phyloP scores from a whole-genome alignment of 2,888 invertebrate genomes.

The Archaeoteleia sp. region DNA sequence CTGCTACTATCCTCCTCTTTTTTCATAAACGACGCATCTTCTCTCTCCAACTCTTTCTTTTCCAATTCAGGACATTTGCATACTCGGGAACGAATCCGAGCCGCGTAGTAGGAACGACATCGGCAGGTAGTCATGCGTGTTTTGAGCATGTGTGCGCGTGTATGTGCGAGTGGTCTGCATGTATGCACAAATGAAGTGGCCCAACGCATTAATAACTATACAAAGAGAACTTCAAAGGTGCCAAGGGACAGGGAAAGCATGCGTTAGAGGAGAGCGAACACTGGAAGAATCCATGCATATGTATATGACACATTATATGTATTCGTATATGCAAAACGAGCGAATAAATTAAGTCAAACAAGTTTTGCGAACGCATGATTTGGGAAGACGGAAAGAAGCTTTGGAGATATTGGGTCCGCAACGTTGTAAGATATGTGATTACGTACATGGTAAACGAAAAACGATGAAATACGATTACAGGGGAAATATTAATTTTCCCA shows the following conservation, averaged over 20 bases:
- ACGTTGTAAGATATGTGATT: no score
- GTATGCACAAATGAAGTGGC: constrained; percentile 66
- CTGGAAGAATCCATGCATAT: background rate
- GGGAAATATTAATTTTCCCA: no score
- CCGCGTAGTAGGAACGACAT: constrained; percentile 53
- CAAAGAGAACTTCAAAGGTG: constrained; percentile 60
- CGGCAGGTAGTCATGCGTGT: constrained; percentile 63
- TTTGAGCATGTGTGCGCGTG: no score
- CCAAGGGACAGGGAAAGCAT: constrained; percentile 1
- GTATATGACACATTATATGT: no score
- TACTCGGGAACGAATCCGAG: constrained; percentile 69
- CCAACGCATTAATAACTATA: constrained; percentile 71
- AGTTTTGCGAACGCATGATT: no score
- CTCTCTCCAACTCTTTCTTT: constrained; percentile 37
- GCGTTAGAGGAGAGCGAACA: background rate
- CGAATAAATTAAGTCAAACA: no score
- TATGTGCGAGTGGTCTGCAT: no score
- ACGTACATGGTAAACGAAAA: no score
- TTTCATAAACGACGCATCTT: constrained; percentile 13
- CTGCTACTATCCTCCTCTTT: constrained; percentile 22
- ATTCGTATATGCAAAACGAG: no score
- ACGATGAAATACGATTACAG: no score
- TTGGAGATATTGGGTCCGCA: no score
- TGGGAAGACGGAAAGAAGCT: no score
- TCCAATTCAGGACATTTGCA: constrained; percentile 64